Evolutionary conservation across 2,797 vertebrate genomes (phyloP), one percentile per base, ranked within the genome.

Genomic region (Liparis tanakae): DNA sequence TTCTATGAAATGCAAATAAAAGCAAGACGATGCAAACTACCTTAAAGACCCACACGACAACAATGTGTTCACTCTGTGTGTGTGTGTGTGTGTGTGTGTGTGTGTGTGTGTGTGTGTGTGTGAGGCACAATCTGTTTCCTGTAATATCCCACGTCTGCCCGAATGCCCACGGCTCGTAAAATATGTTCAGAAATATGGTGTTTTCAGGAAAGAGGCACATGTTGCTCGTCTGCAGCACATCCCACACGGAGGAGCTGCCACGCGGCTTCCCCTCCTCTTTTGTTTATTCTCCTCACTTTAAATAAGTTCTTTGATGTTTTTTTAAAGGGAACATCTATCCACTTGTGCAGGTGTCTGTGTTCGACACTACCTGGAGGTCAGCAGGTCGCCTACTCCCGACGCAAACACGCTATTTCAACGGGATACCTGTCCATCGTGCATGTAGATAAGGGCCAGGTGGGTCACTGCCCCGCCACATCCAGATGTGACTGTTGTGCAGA

Each of bases 321-420:
- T 50, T 30, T 2, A 30, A 51, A 6, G 8, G 36, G 6, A 12
- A 41, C 39, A 41, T 41, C 39, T 14, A 13, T 14, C 14, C 39
- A 41, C 39, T 5, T 71, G 10, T 64, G 41, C 37, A 67, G 22
- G 33, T 54, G 64, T 78, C 44, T 30, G 48, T 72, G 14, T 58
- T 57, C 36, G 58, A 10, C 57, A 10, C 64, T 30, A 41, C 17
- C 10, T 9, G 17, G 56, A 66, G 61, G 66, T 53, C 65, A 61
- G 20, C 18, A 39, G 20, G 61, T 67, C 10, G 0, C 18, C 50
- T 64, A 54, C n/a, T 36, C 25, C 62, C 64, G 57, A 51, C 20
- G 56, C 13, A 41, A 48, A 67, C n/a, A 74, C 39, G 62, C 74
- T 70, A 43, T 64, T 65, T 69, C 39, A 62, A 76, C 33, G 39